These are phyloP conservation scores for Athrips mouffetella DNA, from an alignment of 2,888 invertebrate species.

Conservation along the genomic window DNA sequence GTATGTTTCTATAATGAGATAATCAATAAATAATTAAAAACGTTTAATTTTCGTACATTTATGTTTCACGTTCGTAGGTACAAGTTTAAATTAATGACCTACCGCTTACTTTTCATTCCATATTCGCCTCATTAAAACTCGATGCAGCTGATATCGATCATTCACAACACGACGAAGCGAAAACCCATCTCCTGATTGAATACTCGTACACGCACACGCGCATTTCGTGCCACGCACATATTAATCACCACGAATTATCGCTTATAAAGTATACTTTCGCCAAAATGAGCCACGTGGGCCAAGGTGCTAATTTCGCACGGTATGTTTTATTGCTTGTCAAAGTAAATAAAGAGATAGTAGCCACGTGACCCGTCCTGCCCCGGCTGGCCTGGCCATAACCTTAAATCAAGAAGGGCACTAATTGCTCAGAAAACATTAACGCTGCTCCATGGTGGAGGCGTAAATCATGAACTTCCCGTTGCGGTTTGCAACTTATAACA, in stretches of 20 bases:
- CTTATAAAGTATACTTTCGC: conserved; percentile 15
- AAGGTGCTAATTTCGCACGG: conserved; percentile 50
- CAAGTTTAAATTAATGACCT: background rate
- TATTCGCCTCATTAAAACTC: background rate
- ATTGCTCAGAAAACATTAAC: conserved; percentile 74
- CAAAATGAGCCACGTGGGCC: conserved; percentile 17
- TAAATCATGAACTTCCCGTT: conserved; percentile 31
- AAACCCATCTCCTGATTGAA: conserved; percentile 12
- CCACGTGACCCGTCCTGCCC: conserved; percentile 65
- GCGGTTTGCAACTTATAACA: background rate
- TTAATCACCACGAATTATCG: conserved; percentile 11
- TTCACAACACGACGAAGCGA: background rate
- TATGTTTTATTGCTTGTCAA: conserved; percentile 55
- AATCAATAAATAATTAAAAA: conserved; percentile 23
- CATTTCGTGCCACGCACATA: conserved; percentile 11
- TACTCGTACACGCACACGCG: conserved; percentile 1
- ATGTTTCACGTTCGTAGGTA: background rate
- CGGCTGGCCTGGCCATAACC: conserved; percentile 50
- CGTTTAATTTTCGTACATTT: background rate
- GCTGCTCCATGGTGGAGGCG: conserved; percentile 34
- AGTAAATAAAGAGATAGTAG: conserved; percentile 69
- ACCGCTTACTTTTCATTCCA: background rate
- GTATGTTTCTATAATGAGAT: too few species aligned
- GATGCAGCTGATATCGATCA: conserved; percentile 4
- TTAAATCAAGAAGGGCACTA: conserved; percentile 73